Base-by-base conservation (phyloP, 2,888 invertebrate species). In the Lypha dubia region DNA sequence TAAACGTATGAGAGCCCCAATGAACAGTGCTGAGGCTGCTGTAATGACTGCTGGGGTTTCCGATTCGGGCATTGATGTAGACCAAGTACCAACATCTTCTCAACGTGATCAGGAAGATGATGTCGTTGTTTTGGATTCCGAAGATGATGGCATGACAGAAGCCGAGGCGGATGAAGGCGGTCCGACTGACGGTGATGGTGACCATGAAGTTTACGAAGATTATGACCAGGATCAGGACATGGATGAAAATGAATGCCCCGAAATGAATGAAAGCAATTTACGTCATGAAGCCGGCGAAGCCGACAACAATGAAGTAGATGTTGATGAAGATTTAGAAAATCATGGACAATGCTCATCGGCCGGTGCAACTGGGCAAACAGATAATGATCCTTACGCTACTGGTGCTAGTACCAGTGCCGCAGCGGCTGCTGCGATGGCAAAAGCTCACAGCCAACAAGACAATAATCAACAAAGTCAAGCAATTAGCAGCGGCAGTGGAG, bases 71-170 rank as follows among this genome's bases (percentile, higher is more conserved):
- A 89, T 92, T 60, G 93, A 93, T 86, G 95, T 95, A n/a, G 96
- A 96, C 89, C 95, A 97, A 93, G 96, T 97, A 79, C 97, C 97
- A 8, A 97, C 97, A 0, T 97, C 97, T 24, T 97, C 97, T 35
- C 96, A 97, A 88, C 94, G 97, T 81, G 97, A 97, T 90, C 97
- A 97, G 90, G 96, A 97, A 88, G 96, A 97, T 89, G 96, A 96
- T 87, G 95, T 96, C 53, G 95, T 96, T 58, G 95, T 96, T 5
- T 95, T 96, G 0, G 96, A 96, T 89, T 96, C 96, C 0, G 96
- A 96, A 87, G 90, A 90, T 58, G 92, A 92, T 75, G 92, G 90
- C 0, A 89, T 92, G 88, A 91, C 88, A 20, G 94, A 94, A 90
- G 94, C 93, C 88, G 84, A 84, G 20, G 88, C 91, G 84, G 93